Base-by-base conservation (phyloP, 2,113 vertebrate genomes). In the Stegostoma tigrinum region DNA sequence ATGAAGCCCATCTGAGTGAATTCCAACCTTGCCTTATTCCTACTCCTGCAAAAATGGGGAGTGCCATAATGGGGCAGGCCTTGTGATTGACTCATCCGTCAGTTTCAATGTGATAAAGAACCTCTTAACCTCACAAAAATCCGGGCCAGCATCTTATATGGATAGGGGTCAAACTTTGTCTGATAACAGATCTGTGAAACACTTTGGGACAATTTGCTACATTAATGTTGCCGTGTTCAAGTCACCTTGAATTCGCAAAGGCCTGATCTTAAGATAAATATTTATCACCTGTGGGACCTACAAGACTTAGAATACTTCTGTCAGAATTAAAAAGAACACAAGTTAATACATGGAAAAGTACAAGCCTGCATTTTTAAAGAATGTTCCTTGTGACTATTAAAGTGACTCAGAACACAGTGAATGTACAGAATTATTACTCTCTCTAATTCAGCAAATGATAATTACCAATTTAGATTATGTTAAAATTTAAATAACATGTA, bases 401-500 rank as follows among this genome's bases (percentile, higher is more conserved):
- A 70, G 38, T 70, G 15, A 72, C 91, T 95, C 67, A 45, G 27
- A 72, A 48, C 45, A 95, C 23, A 6, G 94, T 17, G 45, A 95
- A 95, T 72, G 12, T 48, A 27, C 45, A 72, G 68, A 70, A 45
- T 95, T 95, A 95, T 52, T 95, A 48, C 68, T 95, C 45, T 95
- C 72, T 42, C 45, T 24, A 95, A 72, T 75, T 72, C 94, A 95
- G 94, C 42, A 95, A 95, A 70, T 75, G 94, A 75, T 70, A 95
- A 95, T 48, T 95, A 48, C 38, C 45, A 52, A 95, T 72, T 95
- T 95, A 72, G 67, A 45, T 72, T 95, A 70, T 95, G 94, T 95
- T 95, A 95, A 72, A 70, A 95, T 70, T 68, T 95, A 95, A 95
- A 52, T 95, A 72, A 95, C 93, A 72, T 95, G 61, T 93, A 93